Conservation (phyloP, 2,888 invertebrate species). For the Scelioninae gen. 1 region DNA sequence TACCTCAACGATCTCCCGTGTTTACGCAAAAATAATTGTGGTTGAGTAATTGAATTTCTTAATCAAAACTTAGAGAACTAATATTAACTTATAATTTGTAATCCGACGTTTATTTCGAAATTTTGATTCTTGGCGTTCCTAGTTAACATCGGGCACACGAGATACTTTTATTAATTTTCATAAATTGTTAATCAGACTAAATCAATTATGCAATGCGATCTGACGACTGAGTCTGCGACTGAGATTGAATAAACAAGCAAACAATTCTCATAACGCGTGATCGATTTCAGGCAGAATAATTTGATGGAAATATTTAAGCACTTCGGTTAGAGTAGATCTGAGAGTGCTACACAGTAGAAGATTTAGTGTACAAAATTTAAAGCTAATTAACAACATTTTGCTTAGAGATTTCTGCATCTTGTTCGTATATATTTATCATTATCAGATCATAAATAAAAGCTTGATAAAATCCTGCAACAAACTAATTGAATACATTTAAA, state of each 20-base stretch:
- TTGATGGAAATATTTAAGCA: conserved; percentile 2
- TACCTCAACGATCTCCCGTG: not conserved
- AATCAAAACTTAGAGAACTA: conserved; percentile 40
- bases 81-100: conserved; percentile 33
- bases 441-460: conserved; percentile 16
- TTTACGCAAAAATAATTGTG: conserved; percentile 21
- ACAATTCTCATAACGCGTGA: not conserved
- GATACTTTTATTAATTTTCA: conserved; percentile 17
- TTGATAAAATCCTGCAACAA: not conserved
- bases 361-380: conserved; percentile 12
- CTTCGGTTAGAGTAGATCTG: not conserved
- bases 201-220: not conserved
- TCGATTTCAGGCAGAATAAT: conserved; percentile 1
- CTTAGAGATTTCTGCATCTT: not conserved
- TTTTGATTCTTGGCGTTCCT: not conserved
- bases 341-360: conserved; percentile 1
- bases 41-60: conserved; percentile 22
- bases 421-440: conserved; percentile 28
- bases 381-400: conserved; percentile 6
- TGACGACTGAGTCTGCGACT: not conserved
- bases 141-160: conserved; percentile 5
- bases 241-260: not conserved
- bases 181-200: not conserved
- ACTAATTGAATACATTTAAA: not conserved
- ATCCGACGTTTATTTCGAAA: conserved; percentile 1